Conservation (phyloP, 2,888 invertebrate genomes). For the Epirrhoe tristata region DNA sequence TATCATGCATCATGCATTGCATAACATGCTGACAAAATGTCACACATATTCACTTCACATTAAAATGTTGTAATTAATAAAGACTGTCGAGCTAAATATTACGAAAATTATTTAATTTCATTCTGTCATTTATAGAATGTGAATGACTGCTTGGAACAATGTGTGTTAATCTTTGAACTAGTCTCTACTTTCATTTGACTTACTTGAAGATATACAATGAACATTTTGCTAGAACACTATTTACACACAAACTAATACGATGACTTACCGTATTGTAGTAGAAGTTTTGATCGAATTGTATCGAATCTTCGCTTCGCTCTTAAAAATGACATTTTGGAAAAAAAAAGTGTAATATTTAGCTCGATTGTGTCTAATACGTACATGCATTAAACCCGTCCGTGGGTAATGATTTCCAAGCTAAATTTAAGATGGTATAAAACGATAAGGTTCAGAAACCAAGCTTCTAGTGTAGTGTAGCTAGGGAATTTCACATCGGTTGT, state of each 20-base stretch:
- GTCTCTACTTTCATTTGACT: no score
- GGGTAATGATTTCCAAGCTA: constrained; percentile 42
- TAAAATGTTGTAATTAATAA: constrained; percentile 3
- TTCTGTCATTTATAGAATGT: neutral
- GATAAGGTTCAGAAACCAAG: constrained; percentile 8
- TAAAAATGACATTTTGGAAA: neutral
- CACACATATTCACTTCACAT: constrained; percentile 18
- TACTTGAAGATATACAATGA: no score
- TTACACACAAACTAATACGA: no score
- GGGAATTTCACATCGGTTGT: constrained; percentile 28
- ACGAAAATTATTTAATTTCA: neutral
- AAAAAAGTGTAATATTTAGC: constrained; percentile 8
- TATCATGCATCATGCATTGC: constrained; percentile 46
- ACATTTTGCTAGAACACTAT: no score
- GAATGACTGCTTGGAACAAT: no score
- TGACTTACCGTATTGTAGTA: no score
- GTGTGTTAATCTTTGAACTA: no score
- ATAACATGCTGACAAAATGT: constrained; percentile 31
- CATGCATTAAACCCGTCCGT: constrained; percentile 36
- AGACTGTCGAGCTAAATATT: constrained; percentile 16
- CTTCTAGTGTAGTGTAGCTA: constrained; percentile 23
- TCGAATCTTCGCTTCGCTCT: neutral
- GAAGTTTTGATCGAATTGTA: no score
- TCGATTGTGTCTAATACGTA: constrained; percentile 13
- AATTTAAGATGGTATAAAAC: constrained; percentile 18